These are phyloP conservation scores for Poecile atricapillus DNA, from an alignment of 2,113 vertebrate genomes.

Conservation along the genomic window DNA sequence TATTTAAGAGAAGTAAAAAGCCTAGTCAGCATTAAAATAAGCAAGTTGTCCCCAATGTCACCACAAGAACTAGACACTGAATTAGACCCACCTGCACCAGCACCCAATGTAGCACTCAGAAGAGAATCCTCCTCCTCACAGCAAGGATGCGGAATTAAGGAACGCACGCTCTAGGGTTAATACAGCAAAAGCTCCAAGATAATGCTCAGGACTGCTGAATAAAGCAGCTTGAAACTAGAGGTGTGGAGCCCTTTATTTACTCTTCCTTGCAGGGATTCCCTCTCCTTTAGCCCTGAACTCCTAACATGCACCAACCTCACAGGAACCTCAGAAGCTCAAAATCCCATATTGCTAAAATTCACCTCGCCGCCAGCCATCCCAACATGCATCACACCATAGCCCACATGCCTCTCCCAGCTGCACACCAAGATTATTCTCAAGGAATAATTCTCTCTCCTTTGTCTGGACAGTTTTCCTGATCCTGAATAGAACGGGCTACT, in stretches of 20 bases:
- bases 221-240: background rate
- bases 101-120: background rate
- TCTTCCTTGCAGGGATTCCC: background rate
- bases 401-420: background rate
- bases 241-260: background rate
- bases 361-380: background rate
- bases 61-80: background rate
- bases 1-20: background rate
- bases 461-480: background rate
- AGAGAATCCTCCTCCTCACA: background rate
- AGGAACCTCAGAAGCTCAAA: background rate
- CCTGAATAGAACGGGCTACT: background rate
- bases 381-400: rapidly evolving
- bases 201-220: background rate
- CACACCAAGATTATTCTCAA: background rate
- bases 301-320: background rate
- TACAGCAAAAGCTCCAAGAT: background rate
- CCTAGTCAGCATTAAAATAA: background rate
- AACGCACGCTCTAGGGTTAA: background rate
- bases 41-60: background rate
- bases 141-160: background rate
- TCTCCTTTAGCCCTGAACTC: background rate
- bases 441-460: background rate
- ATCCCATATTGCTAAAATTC: background rate
- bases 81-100: background rate